Percentiles rank a stretch among this genome's conserved stretches.
phyloP scores from a whole-genome alignment of 2,113 vertebrate species.

The Pristiophorus japonicus region DNA sequence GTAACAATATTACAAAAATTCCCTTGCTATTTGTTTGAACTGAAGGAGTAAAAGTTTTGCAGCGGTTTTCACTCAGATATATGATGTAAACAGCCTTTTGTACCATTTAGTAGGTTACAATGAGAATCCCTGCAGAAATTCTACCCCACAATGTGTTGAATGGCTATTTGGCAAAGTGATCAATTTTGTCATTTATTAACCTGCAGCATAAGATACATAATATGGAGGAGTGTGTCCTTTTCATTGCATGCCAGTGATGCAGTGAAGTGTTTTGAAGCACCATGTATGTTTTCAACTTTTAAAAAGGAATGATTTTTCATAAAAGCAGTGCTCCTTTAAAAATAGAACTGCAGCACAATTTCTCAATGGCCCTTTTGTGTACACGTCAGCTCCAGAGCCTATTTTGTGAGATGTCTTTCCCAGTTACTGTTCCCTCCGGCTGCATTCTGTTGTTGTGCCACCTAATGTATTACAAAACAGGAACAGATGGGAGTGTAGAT shows the following conservation, averaged over 20 bases:
- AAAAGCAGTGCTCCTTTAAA: constrained; percentile 22
- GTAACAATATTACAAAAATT: background rate
- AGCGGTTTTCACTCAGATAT: background rate
- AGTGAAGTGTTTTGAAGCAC: constrained; percentile 46
- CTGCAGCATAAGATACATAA: background rate
- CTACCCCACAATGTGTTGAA: background rate
- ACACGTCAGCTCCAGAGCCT: background rate
- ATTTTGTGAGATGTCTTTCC: background rate
- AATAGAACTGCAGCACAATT: background rate
- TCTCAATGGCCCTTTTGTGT: background rate
- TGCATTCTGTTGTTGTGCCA: background rate
- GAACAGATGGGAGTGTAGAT: constrained; percentile 17
- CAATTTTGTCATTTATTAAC: background rate
- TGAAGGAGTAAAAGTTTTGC: background rate
- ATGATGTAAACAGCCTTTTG: background rate
- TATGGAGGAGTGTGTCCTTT: background rate
- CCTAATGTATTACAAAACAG: background rate
- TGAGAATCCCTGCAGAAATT: background rate
- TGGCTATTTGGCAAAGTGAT: background rate
- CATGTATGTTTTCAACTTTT: constrained; percentile 51
- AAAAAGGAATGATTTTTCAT: constrained; percentile 49
- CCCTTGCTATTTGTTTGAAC: background rate
- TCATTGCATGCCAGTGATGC: constrained; percentile 45
- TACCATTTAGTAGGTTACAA: too few relatives aligned
- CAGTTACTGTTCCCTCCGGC: background rate